Evolutionary conservation across 2,797 vertebrate species (phyloP), one percentile per base, ranked within the genome.

Genomic region (Pangasius larnaudii): DNA sequence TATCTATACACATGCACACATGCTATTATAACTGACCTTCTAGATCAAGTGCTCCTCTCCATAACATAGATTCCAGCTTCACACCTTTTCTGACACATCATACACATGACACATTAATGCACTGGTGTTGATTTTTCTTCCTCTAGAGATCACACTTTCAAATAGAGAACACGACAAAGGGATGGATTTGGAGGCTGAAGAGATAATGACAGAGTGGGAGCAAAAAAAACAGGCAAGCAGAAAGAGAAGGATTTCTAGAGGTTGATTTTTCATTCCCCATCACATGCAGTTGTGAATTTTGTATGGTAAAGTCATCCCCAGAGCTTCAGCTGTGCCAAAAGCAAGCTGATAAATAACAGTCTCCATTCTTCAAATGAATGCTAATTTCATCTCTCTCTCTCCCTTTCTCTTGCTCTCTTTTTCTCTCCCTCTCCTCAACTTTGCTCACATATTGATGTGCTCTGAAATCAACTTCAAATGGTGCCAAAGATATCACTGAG

Each of bases 361-460:
- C 94, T 86, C 94, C 93, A 92, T 93, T 96, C 97, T 97, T 98
- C 97, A 98, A 98, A 98, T 97, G 96, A 97, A 99, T 99, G 97
- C 97, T 97, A 98, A 98, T 98, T 97, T 96, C 91, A 81, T 89
- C 91, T 93, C 93, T 94, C 93, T 94, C 87, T 79, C 58, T 82
- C 56, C 82, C 85, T 80, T 88, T 93, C 93, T 94, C 85, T 86
- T 78, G 51, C 75, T 49, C 84, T 59, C 49, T 80, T 71, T 42
- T 61, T 85, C 51, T 72, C 36, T 88, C 84, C 77, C 85, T 85
- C 49, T 65, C 58, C 85, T 91, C 94, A 98, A 97, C 97, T 96
- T 97, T 95, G 97, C 97, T 97, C 97, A 97, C 96, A 96, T 93
- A 96, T 96, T 96, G 95, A 97, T 96, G 96, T 90, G 93, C 96